A percentile compares a stretch with the other conserved stretches of the same genome.
phyloP scores from a whole-genome alignment of 2,113 vertebrate genomes.

The Anhinga anhinga region DNA sequence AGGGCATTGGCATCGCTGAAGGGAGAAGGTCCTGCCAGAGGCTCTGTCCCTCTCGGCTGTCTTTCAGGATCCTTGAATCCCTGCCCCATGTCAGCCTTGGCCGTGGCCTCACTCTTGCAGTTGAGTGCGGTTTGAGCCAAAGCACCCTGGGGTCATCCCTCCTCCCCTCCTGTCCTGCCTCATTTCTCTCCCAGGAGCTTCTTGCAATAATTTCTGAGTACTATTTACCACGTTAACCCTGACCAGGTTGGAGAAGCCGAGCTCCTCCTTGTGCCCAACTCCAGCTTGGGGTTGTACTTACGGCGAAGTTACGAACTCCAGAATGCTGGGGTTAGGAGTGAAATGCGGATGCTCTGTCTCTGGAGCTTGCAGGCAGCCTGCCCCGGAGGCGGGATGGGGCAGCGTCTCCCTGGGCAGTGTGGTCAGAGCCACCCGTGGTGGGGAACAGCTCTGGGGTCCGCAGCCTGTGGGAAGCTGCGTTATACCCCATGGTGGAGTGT shows the following conservation, averaged over 20 bases:
- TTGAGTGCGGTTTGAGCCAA: neutral
- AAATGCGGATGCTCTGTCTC: neutral
- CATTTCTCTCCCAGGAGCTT: neutral
- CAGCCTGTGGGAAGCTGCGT: neutral
- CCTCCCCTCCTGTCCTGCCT: neutral
- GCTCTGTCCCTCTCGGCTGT: neutral
- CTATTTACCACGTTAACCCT: neutral
- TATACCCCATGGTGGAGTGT: accelerated
- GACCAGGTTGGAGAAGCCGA: neutral
- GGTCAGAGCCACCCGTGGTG: neutral
- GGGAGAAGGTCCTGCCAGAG: neutral
- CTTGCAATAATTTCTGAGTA: neutral
- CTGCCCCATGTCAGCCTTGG: neutral
- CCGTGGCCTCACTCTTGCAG: neutral
- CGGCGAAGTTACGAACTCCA: neutral
- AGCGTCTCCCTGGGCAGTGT: neutral
- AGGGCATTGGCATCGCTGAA: neutral
- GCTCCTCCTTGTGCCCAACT: neutral
- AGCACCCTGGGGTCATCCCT: neutral
- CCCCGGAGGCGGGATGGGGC: accelerated
- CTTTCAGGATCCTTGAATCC: slow-evolving; percentile 1
- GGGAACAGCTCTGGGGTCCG: neutral
- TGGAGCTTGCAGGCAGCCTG: neutral
- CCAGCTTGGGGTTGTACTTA: neutral
- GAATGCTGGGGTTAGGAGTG: neutral